These are phyloP conservation scores for Agrotis exclamationis DNA, from an alignment of 2,888 invertebrate genomes.

Conservation along the genomic window DNA sequence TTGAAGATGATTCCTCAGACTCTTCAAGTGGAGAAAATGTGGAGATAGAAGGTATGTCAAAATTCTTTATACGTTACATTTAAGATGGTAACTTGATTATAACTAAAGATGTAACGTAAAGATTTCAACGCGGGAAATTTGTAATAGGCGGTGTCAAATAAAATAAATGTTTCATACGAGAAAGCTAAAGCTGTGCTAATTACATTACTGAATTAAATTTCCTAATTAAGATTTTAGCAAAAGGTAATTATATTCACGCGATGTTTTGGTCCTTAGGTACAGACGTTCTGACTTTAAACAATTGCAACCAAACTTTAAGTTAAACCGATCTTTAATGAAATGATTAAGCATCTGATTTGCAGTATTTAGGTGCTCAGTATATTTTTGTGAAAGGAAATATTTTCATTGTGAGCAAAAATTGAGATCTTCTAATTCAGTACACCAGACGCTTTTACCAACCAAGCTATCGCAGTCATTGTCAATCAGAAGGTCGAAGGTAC, in stretches of 20 bases:
- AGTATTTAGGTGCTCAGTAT: too few species aligned
- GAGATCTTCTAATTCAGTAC: too few species aligned
- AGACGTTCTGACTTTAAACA: neutral
- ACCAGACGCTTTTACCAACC: too few species aligned
- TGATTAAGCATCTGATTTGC: too few species aligned
- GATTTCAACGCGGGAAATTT: neutral
- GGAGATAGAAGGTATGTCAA: constrained; percentile 84
- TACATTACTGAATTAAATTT: too few species aligned
- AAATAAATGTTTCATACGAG: neutral
- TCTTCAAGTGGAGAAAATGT: constrained; percentile 87
- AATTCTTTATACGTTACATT: neutral
- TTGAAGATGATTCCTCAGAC: constrained; percentile 87
- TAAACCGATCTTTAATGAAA: too few species aligned
- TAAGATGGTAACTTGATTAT: neutral
- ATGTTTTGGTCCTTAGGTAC: neutral
- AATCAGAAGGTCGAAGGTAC: too few species aligned
- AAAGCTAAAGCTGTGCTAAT: neutral
- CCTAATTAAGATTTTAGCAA: too few species aligned
- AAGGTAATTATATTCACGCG: neutral
- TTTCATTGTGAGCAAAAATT: too few species aligned
- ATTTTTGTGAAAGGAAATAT: too few species aligned
- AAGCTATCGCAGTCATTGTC: too few species aligned
- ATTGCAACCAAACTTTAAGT: neutral
- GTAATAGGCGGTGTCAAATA: neutral
- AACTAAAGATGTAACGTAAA: neutral